Percentiles rank a stretch among this genome's conserved stretches.
These are phyloP conservation scores for Gorsachius goisagi DNA, from an alignment of 2,113 vertebrate species.

Conservation along the genomic window DNA sequence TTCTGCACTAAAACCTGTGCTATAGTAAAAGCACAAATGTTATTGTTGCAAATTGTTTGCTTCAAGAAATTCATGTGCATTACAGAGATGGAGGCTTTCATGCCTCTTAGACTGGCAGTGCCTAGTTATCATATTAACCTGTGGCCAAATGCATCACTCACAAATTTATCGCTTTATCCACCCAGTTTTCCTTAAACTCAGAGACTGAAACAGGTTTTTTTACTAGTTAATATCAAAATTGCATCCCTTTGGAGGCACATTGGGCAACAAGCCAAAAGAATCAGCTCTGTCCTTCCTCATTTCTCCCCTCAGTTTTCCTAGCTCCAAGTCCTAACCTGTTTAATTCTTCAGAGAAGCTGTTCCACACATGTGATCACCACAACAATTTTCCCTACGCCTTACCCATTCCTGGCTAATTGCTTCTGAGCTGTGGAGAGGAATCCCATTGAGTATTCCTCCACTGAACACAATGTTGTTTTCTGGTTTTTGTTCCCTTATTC, in stretches of 20 bases:
- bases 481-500: not conserved
- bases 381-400: not conserved
- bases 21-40: not conserved
- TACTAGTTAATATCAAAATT: not conserved
- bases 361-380: rapidly evolving
- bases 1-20: not conserved
- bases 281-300: not conserved
- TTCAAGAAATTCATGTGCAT: rapidly evolving
- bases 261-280: not conserved
- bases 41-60: not conserved
- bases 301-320: not conserved
- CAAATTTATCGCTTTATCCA: not conserved
- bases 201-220: not conserved
- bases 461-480: not conserved
- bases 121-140: not conserved
- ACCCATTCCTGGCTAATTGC: not conserved
- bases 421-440: not conserved
- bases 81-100: not conserved
- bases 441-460: not conserved
- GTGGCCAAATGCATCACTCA: not conserved
- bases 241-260: not conserved
- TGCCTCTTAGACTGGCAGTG: not conserved
- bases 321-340: not conserved
- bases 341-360: not conserved
- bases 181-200: not conserved